Percentiles rank a stretch among this genome's conserved stretches.
phyloP scores from a whole-genome alignment of 2,113 vertebrate species.

The Antennarius striatus region DNA sequence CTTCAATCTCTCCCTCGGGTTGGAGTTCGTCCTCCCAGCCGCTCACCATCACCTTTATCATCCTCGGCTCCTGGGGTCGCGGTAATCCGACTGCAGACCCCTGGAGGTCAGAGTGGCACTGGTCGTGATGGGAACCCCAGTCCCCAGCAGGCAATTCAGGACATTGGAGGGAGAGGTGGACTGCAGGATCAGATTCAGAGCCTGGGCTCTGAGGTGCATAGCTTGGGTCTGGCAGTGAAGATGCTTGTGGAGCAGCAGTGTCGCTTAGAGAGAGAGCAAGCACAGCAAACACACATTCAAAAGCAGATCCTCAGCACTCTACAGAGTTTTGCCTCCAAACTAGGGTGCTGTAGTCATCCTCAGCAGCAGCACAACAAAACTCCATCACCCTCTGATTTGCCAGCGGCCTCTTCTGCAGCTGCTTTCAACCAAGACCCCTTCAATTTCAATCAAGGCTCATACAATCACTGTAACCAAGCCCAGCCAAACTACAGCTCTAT shows the following conservation, averaged over 20 bases:
- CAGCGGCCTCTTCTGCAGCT: slow-evolving; percentile 51
- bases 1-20: slow-evolving; percentile 63
- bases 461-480: slow-evolving; percentile 69
- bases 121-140: slow-evolving; percentile 54
- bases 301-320: slow-evolving; percentile 84
- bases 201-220: slow-evolving; percentile 77
- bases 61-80: slow-evolving; percentile 45
- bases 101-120: slow-evolving; percentile 43
- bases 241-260: slow-evolving; percentile 80
- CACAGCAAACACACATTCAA: slow-evolving; percentile 84
- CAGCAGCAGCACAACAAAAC: slow-evolving; percentile 62
- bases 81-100: slow-evolving; percentile 44
- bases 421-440: slow-evolving; percentile 67
- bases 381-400: slow-evolving; percentile 61
- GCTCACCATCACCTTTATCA: slow-evolving; percentile 36
- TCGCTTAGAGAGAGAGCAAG: slow-evolving; percentile 81
- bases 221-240: slow-evolving; percentile 78
- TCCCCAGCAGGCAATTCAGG: slow-evolving; percentile 58
- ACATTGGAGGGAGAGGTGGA: slow-evolving; percentile 24
- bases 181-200: slow-evolving; percentile 78
- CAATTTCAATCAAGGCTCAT: slow-evolving; percentile 75
- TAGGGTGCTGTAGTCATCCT: slow-evolving; percentile 56
- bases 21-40: slow-evolving; percentile 68
- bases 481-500: slow-evolving; percentile 69
- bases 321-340: slow-evolving; percentile 77